Conservation (phyloP, 2,113 vertebrate genomes). For the Lipophrys pholis region DNA sequence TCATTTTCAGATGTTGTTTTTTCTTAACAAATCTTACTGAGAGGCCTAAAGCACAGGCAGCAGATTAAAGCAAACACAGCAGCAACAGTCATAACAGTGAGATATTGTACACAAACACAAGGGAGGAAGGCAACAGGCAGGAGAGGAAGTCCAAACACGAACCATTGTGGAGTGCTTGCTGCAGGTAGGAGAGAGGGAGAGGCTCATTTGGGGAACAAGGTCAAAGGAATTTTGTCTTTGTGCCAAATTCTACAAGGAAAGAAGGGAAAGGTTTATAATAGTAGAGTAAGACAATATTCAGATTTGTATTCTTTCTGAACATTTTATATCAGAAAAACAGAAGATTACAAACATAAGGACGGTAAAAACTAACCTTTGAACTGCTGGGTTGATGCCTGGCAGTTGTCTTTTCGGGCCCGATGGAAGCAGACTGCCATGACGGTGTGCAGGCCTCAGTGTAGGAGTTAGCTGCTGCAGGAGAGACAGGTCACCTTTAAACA, state of each 20-base stretch:
- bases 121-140: slow-evolving; percentile 47
- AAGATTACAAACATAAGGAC: slow-evolving; percentile 10
- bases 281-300: slow-evolving; percentile 6
- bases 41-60: background rate
- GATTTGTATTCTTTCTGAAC: slow-evolving; percentile 17
- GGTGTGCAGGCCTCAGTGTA: slow-evolving; percentile 88
- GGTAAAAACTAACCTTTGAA: slow-evolving; percentile 83
- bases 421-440: slow-evolving; percentile 77
- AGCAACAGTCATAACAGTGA: slow-evolving; percentile 30
- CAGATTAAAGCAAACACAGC: slow-evolving; percentile 21
- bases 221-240: slow-evolving; percentile 84
- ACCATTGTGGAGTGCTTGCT: slow-evolving; percentile 87
- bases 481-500: slow-evolving; percentile 32
- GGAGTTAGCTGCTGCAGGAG: slow-evolving; percentile 80
- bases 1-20: background rate
- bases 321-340: slow-evolving; percentile 24
- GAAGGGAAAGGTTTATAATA: slow-evolving; percentile 34
- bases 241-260: slow-evolving; percentile 80
- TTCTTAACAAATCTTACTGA: slow-evolving; percentile 12
- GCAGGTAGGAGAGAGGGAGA: slow-evolving; percentile 81
- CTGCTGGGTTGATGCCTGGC: slow-evolving; percentile 78
- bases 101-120: slow-evolving; percentile 39
- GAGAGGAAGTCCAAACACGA: slow-evolving; percentile 68
- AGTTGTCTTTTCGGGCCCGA: slow-evolving; percentile 79
- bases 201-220: slow-evolving; percentile 78